These are phyloP conservation scores for Ramphastos sulfuratus DNA, from an alignment of 2,113 vertebrate genomes.

Conservation along the genomic window DNA sequence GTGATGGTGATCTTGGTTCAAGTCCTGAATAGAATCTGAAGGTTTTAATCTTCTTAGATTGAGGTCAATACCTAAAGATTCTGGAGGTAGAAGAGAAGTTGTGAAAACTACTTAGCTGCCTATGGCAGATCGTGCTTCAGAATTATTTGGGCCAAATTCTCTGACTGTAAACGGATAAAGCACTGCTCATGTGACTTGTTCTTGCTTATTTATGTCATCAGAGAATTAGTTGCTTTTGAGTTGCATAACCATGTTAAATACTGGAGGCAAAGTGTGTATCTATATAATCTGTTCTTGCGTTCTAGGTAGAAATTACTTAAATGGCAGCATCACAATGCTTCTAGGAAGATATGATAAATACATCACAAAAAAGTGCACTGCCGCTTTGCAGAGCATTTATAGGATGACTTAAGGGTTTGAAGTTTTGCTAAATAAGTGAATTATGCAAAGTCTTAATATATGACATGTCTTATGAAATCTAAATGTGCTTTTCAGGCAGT, in stretches of 20 bases:
- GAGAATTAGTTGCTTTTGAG: conserved; percentile 7
- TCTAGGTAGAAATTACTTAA: background rate
- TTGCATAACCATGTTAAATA: background rate
- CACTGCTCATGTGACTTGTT: background rate
- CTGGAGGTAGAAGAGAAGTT: background rate
- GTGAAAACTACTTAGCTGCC: background rate
- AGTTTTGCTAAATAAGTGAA: background rate
- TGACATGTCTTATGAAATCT: accelerated
- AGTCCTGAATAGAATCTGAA: background rate
- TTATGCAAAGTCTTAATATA: background rate
- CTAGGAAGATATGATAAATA: background rate
- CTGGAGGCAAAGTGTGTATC: accelerated
- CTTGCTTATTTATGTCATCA: background rate
- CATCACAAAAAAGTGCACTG: background rate
- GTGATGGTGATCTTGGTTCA: background rate
- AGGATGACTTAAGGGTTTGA: background rate
- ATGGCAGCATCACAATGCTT: background rate
- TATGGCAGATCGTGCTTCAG: background rate
- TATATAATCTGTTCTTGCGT: background rate
- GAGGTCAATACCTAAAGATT: background rate
- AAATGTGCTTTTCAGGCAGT: background rate
- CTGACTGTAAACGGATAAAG: background rate
- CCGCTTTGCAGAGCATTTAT: background rate
- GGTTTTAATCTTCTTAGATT: background rate
- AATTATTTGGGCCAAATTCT: conserved; percentile 19